Percentiles rank a stretch among this genome's conserved stretches.
Evolutionary conservation across 2,888 invertebrate species (phyloP).

Genomic region (Alsophila aescularia): DNA sequence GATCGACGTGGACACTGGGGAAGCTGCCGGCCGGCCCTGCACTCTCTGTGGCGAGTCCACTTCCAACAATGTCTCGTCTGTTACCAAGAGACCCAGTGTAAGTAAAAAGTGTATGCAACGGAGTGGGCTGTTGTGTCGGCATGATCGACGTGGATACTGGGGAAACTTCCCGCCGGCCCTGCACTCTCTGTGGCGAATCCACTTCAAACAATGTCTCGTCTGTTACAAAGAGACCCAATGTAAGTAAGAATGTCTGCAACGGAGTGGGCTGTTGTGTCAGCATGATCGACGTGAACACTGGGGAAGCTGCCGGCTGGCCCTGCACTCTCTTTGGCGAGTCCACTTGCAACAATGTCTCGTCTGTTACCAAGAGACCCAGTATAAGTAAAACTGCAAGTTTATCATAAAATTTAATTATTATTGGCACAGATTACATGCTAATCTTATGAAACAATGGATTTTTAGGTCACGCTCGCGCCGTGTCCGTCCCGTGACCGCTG

Average conservation of each 20-base stretch:
- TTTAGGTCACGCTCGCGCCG: no score
- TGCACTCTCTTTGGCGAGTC: slow-evolving; percentile 75
- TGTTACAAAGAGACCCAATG: slow-evolving; percentile 68
- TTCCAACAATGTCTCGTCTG: slow-evolving; percentile 63
- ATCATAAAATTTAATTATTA: no score
- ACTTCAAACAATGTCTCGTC: slow-evolving; percentile 65
- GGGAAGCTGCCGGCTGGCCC: slow-evolving; percentile 71
- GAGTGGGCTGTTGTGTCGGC: slow-evolving; percentile 83
- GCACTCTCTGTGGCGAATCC: slow-evolving; percentile 73
- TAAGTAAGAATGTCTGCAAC: slow-evolving; percentile 75
- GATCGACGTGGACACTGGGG: slow-evolving; percentile 79
- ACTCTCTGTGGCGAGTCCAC: slow-evolving; percentile 74
- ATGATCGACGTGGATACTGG: slow-evolving; percentile 81
- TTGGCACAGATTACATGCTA: no score
- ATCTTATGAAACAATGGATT: no score
- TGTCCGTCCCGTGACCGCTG: no score
- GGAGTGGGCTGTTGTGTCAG: slow-evolving; percentile 84
- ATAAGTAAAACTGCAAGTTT: no score
- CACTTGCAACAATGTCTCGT: slow-evolving; percentile 63
- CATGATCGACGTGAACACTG: slow-evolving; percentile 80
- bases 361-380: slow-evolving; percentile 67
- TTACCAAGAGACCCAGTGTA: slow-evolving; percentile 68
- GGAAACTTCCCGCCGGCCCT: slow-evolving; percentile 72
- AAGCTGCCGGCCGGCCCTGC: slow-evolving; percentile 73
- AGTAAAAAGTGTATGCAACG: slow-evolving; percentile 73